Conservation (phyloP, 1,140 invertebrate genomes). For the Batillaria attramentaria region DNA sequence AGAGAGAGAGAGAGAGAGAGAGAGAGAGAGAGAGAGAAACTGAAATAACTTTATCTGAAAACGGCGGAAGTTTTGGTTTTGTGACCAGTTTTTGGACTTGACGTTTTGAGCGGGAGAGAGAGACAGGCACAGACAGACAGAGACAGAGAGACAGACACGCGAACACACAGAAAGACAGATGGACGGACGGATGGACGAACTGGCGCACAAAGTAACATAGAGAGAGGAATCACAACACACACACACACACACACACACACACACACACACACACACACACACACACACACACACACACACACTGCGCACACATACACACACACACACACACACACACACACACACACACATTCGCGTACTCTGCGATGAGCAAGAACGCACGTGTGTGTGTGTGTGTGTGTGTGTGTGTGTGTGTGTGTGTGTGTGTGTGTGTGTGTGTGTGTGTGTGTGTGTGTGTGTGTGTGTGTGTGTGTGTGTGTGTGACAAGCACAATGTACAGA, state of each 20-base stretch:
- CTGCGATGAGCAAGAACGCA: neutral
- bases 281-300: neutral
- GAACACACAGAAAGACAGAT: neutral
- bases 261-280: neutral
- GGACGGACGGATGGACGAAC: neutral
- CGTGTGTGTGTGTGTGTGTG: slow-evolving; percentile 15
- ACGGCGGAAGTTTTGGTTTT: no score
- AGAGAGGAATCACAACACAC: neutral
- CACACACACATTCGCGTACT: neutral
- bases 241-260: slow-evolving; percentile 4
- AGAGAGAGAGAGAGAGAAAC: no score
- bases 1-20: no score
- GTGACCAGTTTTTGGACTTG: no score
- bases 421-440: slow-evolving; percentile 16
- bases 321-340: neutral
- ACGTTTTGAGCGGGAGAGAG: no score
- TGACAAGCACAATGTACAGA: neutral
- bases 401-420: slow-evolving; percentile 9
- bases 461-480: slow-evolving; percentile 19
- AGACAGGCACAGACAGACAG: no score
- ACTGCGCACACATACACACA: neutral
- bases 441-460: neutral
- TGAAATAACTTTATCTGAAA: no score
- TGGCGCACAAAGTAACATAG: neutral
- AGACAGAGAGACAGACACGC: neutral